Evolutionary conservation across 2,888 invertebrate species (phyloP).

Genomic region (Spisula subtruncata): DNA sequence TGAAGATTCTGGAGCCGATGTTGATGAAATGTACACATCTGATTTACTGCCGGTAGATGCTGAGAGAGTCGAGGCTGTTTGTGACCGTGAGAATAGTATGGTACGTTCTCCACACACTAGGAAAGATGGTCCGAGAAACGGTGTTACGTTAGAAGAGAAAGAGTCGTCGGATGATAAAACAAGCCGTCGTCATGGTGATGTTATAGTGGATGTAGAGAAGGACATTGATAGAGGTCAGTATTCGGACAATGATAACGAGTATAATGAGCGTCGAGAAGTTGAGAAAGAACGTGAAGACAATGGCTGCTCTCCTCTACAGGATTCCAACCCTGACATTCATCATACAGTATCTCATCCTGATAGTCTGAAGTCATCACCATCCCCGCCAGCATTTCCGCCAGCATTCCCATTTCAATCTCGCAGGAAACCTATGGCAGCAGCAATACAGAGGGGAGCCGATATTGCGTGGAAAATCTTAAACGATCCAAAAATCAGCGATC

Average conservation of each 20-base stretch:
- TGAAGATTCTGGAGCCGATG: constrained; percentile 55
- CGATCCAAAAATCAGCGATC: constrained; percentile 67
- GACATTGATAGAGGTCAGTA: not conserved
- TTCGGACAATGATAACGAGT: not conserved
- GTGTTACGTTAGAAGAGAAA: constrained; percentile 5
- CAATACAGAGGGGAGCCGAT: constrained; percentile 78
- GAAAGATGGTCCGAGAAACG: constrained; percentile 14
- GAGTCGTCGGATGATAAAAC: not conserved
- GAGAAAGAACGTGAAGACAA: not conserved
- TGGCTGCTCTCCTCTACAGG: not conserved
- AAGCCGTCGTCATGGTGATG: not conserved
- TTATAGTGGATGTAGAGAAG: constrained; percentile 26
- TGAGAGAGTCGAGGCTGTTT: constrained; percentile 30
- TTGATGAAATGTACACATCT: constrained; percentile 46
- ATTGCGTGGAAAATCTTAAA: constrained; percentile 81
- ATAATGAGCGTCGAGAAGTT: not conserved
- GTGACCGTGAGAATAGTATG: constrained; percentile 36
- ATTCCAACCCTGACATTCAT: not conserved
- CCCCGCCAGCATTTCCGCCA: constrained; percentile 27
- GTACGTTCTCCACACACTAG: not conserved
- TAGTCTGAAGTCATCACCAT: constrained; percentile 19
- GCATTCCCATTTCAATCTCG: constrained; percentile 37
- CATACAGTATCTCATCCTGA: constrained; percentile 7
- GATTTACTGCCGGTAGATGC: constrained; percentile 51
- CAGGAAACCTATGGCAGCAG: constrained; percentile 73